Evolutionary conservation across 53 echinoderm and acorn worm genomes (phyloP).

Genomic region (Patiria pectinifera): DNA sequence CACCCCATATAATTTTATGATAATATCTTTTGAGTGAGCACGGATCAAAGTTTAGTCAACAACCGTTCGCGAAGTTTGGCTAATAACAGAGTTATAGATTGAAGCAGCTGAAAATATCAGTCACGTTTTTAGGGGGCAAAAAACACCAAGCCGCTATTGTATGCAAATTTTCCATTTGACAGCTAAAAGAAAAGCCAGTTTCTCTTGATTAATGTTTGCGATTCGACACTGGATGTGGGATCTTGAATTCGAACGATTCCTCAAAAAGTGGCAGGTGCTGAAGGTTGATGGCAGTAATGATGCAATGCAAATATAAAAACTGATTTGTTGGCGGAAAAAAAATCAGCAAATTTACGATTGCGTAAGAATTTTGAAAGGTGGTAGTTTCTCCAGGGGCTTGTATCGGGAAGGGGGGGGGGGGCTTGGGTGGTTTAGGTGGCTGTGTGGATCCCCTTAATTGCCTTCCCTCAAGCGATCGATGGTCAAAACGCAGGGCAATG

Average conservation of each 20-base stretch:
- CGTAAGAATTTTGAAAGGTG: neutral
- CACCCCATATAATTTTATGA: too few relatives aligned
- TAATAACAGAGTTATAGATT: too few relatives aligned
- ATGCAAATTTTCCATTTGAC: constrained; percentile 2
- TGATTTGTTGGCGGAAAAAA: neutral
- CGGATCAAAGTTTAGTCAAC: neutral
- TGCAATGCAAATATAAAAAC: neutral
- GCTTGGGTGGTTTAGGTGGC: too few relatives aligned
- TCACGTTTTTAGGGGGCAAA: neutral
- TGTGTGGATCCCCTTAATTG: too few relatives aligned
- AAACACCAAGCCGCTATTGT: neutral
- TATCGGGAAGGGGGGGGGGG: too few relatives aligned
- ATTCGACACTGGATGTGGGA: too few relatives aligned
- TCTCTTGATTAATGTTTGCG: too few relatives aligned
- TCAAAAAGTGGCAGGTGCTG: neutral
- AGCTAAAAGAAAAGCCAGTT: neutral
- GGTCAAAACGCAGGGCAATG: too few relatives aligned
- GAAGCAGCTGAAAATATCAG: neutral
- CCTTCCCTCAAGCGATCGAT: too few relatives aligned
- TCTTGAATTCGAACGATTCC: neutral
- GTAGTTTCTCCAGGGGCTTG: neutral
- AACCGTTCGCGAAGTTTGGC: neutral
- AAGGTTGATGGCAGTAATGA: neutral
- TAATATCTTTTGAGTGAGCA: neutral
- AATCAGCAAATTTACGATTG: neutral